Conservation (phyloP, 2,113 vertebrate species). For the Zapornia atra region DNA sequence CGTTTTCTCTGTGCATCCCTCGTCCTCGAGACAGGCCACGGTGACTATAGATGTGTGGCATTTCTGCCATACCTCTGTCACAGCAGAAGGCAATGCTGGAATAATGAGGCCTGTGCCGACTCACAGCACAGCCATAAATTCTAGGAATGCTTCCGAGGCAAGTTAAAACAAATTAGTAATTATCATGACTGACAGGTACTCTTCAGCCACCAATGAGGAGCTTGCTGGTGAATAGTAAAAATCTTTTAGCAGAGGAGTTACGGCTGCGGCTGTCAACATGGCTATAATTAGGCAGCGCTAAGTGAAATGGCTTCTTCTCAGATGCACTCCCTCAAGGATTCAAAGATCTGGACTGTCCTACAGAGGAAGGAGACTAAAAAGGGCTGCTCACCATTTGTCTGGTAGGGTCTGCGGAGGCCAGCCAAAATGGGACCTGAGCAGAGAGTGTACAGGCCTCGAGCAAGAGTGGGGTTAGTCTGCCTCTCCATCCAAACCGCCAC, state of each 20-base stretch:
- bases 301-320: slow-evolving; percentile 53
- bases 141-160: slow-evolving; percentile 56
- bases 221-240: slow-evolving; percentile 37
- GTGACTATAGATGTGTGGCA: background rate
- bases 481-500: background rate
- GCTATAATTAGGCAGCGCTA: slow-evolving; percentile 53
- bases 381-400: background rate
- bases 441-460: background rate
- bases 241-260: slow-evolving; percentile 58
- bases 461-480: background rate
- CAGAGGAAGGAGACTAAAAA: background rate
- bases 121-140: slow-evolving; percentile 32
- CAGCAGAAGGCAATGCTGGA: background rate
- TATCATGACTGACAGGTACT: slow-evolving; percentile 58
- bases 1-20: background rate
- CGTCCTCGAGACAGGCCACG: background rate
- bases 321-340: slow-evolving; percentile 24
- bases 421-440: background rate
- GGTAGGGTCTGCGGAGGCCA: background rate
- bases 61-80: background rate
- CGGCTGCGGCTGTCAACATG: slow-evolving; percentile 38
- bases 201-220: slow-evolving; percentile 9
- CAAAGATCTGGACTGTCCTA: background rate
- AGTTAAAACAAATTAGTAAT: slow-evolving; percentile 65
- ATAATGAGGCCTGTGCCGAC: background rate